Evolutionary conservation across 2,113 vertebrate genomes (phyloP).

Genomic region (Pandion haliaetus): DNA sequence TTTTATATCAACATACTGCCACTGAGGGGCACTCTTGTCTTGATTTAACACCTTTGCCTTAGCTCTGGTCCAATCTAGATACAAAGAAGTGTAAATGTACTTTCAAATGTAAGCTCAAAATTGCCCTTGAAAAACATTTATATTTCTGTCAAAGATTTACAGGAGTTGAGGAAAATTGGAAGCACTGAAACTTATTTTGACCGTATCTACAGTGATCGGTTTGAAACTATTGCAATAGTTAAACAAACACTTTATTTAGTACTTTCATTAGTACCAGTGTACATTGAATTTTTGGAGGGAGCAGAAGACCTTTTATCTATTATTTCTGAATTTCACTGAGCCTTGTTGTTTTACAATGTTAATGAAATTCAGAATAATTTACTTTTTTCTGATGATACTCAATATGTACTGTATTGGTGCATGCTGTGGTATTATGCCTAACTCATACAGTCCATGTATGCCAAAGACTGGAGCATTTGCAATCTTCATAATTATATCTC

Average conservation of each 20-base stretch:
- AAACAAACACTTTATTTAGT: not conserved
- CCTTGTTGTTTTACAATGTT: not conserved
- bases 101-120: not conserved
- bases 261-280: not conserved
- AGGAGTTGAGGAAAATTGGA: not conserved
- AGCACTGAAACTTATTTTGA: not conserved
- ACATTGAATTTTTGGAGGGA: not conserved
- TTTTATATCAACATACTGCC: not conserved
- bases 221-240: not conserved
- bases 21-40: conserved; percentile 55
- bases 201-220: not conserved
- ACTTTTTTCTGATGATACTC: not conserved
- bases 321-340: not conserved
- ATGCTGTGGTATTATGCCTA: not conserved
- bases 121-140: not conserved
- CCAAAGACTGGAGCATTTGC: not conserved
- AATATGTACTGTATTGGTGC: not conserved
- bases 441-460: not conserved
- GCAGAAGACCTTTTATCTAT: not conserved
- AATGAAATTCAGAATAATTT: not conserved
- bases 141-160: not conserved
- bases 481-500: not conserved
- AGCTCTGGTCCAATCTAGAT: not conserved
- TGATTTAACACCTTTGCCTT: not conserved
- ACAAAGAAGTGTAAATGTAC: not conserved